These are phyloP conservation scores for Criorhina ranunculi DNA, from an alignment of 2,888 invertebrate genomes.

Conservation along the genomic window DNA sequence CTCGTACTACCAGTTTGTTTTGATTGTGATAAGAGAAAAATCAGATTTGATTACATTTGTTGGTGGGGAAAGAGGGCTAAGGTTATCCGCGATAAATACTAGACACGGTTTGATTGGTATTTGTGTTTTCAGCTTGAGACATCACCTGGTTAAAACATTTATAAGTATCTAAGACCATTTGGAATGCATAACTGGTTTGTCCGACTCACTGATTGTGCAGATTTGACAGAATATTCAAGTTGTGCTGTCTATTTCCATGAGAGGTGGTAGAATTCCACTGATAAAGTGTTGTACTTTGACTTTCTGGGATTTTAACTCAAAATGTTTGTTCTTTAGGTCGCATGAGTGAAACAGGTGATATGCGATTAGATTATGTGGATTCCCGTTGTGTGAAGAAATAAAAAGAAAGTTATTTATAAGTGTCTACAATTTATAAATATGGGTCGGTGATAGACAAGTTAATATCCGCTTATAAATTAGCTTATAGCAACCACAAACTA, in stretches of 20 bases:
- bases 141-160: background rate
- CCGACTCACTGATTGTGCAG: background rate
- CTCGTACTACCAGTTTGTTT: slow-evolving; percentile 4
- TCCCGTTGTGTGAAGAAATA: background rate
- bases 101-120: background rate
- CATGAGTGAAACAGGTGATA: slow-evolving; percentile 29
- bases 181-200: background rate
- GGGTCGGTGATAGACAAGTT: background rate
- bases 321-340: background rate
- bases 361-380: slow-evolving; percentile 43
- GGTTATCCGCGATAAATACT: background rate
- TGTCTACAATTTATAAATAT: background rate
- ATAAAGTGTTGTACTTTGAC: slow-evolving; percentile 16
- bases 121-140: no score
- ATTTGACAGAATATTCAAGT: background rate
- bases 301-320: background rate
- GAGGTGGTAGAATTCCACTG: slow-evolving; percentile 4
- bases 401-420: background rate
- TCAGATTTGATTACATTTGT: slow-evolving; percentile 20
- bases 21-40: slow-evolving; percentile 41
- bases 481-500: background rate
- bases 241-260: no score
- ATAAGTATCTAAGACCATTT: no score
- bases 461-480: slow-evolving; percentile 7
- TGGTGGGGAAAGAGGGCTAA: background rate